These are phyloP conservation scores for Nemoura dubitans DNA, from an alignment of 2,888 invertebrate species.

Conservation along the genomic window DNA sequence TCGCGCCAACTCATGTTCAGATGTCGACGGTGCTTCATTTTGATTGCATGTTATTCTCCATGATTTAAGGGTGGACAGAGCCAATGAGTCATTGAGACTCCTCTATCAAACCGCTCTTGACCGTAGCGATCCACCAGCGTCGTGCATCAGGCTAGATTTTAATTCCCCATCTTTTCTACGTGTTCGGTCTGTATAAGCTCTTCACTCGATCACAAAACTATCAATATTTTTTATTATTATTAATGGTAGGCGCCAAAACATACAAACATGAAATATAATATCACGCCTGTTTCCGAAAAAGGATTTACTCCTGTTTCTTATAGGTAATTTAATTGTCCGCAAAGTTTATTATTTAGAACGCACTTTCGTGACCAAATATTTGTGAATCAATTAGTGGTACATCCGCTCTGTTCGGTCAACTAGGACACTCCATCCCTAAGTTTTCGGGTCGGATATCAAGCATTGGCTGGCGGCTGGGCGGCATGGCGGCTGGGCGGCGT, in stretches of 20 bases:
- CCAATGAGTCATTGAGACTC: no score
- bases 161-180: no score
- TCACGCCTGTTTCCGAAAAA: not conserved
- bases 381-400: conserved; percentile 32
- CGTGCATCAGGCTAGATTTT: no score
- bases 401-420: conserved; percentile 17
- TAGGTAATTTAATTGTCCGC: conserved; percentile 21
- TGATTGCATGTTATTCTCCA: no score
- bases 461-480: not conserved
- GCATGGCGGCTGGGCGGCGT: not conserved
- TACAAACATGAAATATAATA: not conserved
- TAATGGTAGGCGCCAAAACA: no score
- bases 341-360: conserved; percentile 29
- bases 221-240: no score
- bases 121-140: no score
- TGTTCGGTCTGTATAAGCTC: no score
- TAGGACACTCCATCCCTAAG: not conserved
- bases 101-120: no score
- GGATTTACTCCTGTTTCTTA: not conserved
- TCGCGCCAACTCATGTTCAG: not conserved
- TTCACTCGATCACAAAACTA: no score
- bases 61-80: no score
- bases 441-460: not conserved
- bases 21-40: not conserved
- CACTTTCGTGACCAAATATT: conserved; percentile 26